Percentiles rank a stretch among this genome's conserved stretches.
These are phyloP conservation scores for Upupa epops DNA, from an alignment of 2,113 vertebrate species.

Conservation along the genomic window DNA sequence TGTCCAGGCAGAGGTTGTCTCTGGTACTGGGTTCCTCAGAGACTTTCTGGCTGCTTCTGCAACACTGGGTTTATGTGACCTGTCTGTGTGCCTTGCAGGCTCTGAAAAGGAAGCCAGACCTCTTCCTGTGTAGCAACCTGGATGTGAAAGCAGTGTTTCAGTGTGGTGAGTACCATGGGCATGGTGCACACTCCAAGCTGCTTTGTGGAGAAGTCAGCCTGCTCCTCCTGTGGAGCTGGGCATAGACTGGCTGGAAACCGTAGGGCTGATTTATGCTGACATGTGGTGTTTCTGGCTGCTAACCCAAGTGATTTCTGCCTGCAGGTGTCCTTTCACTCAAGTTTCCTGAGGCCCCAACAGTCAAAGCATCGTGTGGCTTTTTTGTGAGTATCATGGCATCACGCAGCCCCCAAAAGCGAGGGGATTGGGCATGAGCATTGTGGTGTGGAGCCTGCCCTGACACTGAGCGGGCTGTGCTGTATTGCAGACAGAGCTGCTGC, in stretches of 20 bases:
- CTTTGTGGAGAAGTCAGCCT: not conserved
- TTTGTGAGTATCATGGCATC: constrained; percentile 84
- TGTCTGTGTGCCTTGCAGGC: constrained; percentile 90
- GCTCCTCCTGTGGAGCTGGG: not conserved
- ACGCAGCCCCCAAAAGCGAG: not conserved
- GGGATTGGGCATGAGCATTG: not conserved
- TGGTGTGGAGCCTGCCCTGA: not conserved
- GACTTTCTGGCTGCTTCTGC: not conserved
- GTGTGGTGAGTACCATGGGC: constrained; percentile 87
- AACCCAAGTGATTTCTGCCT: constrained; percentile 34
- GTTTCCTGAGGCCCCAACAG: constrained; percentile 96
- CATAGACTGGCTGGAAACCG: not conserved
- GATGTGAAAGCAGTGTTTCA: constrained; percentile 98
- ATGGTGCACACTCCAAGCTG: not conserved
- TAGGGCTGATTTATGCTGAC: not conserved
- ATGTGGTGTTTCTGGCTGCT: not conserved
- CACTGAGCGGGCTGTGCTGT: not conserved
- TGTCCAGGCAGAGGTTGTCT: constrained; percentile 21
- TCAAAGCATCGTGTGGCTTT: constrained; percentile 94
- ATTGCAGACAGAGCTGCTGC: constrained; percentile 90
- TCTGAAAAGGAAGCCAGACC: constrained; percentile 97
- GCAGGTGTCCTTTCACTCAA: constrained; percentile 95
- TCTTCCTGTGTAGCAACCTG: constrained; percentile 94
- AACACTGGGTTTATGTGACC: constrained; percentile 47
- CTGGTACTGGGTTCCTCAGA: not conserved